Conservation (phyloP, 2,113 vertebrate genomes). For the Paradoxurus hermaphroditus region DNA sequence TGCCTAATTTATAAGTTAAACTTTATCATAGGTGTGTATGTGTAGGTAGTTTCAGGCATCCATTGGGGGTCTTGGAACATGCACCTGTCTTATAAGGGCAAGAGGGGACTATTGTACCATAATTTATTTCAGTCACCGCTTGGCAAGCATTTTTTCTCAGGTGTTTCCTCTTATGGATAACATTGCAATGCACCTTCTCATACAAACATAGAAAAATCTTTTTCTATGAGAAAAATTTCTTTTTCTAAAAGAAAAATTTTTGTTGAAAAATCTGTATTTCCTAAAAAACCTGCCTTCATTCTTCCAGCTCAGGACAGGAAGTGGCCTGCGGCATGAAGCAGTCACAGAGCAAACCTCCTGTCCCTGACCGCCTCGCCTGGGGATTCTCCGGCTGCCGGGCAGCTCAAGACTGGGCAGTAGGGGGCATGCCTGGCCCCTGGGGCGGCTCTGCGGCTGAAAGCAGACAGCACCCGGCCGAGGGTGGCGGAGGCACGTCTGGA, state of each 20-base stretch:
- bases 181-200: not conserved
- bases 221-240: too few relatives aligned
- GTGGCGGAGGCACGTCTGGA: accelerated
- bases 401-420: not conserved
- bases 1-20: not conserved
- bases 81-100: not conserved
- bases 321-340: not conserved
- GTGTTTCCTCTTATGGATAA: constrained; percentile 28
- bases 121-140: not conserved
- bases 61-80: not conserved
- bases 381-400: constrained; percentile 39
- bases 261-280: constrained; percentile 8
- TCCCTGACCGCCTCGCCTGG: accelerated
- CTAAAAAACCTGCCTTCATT: constrained; percentile 14
- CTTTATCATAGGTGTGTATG: not conserved
- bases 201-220: constrained; percentile 23
- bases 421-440: not conserved
- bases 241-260: too few relatives aligned
- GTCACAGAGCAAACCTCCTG: not conserved
- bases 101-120: not conserved
- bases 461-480: accelerated
- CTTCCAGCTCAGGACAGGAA: not conserved
- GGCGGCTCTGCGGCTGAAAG: not conserved
- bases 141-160: not conserved
- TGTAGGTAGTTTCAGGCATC: not conserved